Conservation (phyloP, 2,797 vertebrate species). For the Poeciliopsis gracilis region DNA sequence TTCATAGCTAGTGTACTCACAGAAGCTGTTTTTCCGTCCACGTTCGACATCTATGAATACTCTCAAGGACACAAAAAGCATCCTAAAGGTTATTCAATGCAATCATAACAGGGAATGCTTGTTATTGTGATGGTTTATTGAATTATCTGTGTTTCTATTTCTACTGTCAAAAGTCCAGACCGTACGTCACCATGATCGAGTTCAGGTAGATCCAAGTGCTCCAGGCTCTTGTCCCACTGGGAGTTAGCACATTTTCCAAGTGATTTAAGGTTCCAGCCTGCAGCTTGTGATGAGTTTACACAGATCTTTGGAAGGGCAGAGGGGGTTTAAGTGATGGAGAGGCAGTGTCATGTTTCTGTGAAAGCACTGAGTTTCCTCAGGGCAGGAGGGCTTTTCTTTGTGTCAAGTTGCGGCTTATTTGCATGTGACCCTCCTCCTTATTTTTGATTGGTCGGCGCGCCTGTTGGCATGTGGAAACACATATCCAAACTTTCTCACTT, state of each 20-base stretch:
- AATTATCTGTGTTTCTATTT: constrained; percentile 42
- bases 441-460: constrained; percentile 61
- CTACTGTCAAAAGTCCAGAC: constrained; percentile 36
- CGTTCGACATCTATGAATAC: background rate
- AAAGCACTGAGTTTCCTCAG: constrained; percentile 68
- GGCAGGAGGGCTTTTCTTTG: constrained; percentile 55
- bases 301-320: constrained; percentile 23
- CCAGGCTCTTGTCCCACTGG: constrained; percentile 33
- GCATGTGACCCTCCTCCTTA: constrained; percentile 57
- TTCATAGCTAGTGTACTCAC: constrained; percentile 19
- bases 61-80: constrained; percentile 4
- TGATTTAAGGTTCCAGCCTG: constrained; percentile 33
- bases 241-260: constrained; percentile 27
- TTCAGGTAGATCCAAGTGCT: constrained; percentile 28
- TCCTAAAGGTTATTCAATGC: background rate
- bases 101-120: background rate
- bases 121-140: constrained; percentile 20
- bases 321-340: constrained; percentile 34
- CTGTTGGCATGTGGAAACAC: constrained; percentile 57
- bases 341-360: constrained; percentile 74
- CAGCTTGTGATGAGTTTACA: constrained; percentile 46
- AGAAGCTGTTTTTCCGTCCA: constrained; percentile 9
- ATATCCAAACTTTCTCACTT: constrained; percentile 68
- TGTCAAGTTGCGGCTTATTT: constrained; percentile 41
- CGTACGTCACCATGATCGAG: constrained; percentile 30